Evolutionary conservation across 2,113 vertebrate genomes (phyloP).

Genomic region (Tretioscincus oriximinensis): DNA sequence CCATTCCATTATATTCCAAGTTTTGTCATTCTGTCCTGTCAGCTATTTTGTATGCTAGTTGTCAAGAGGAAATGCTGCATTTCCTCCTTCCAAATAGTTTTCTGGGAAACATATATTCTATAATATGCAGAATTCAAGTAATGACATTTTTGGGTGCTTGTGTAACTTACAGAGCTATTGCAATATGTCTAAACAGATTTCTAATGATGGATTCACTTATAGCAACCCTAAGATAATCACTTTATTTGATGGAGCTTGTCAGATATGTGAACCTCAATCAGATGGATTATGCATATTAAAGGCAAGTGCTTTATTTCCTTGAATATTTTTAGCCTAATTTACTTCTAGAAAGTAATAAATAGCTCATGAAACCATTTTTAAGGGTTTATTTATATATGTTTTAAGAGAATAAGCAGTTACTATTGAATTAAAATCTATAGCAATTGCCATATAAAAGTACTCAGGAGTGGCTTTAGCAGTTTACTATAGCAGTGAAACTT

Average conservation of each 20-base stretch:
- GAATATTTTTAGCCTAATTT: constrained; percentile 6
- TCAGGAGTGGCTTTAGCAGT: not conserved
- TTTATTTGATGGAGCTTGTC: constrained; percentile 84
- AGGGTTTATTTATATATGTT: not conserved
- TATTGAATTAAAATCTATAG: not conserved
- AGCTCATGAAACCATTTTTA: no score
- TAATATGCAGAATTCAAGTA: not conserved
- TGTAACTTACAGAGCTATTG: constrained; percentile 16
- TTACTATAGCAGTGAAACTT: not conserved
- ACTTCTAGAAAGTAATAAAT: not conserved
- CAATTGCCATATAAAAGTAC: no score
- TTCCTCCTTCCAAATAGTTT: no score
- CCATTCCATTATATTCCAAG: no score
- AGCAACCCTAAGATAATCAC: constrained; percentile 85
- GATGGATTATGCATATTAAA: constrained; percentile 77
- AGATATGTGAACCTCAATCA: constrained; percentile 73
- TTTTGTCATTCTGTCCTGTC: no score
- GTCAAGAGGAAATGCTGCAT: no score
- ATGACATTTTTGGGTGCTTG: not conserved
- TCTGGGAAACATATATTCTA: not conserved
- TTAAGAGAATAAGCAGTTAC: not conserved
- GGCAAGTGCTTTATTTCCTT: constrained; percentile 63
- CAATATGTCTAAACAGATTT: constrained; percentile 76
- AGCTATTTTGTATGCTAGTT: no score
- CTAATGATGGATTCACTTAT: constrained; percentile 87